Conservation (phyloP, 2,113 vertebrate genomes). For the Ceuthmochares aereus region DNA sequence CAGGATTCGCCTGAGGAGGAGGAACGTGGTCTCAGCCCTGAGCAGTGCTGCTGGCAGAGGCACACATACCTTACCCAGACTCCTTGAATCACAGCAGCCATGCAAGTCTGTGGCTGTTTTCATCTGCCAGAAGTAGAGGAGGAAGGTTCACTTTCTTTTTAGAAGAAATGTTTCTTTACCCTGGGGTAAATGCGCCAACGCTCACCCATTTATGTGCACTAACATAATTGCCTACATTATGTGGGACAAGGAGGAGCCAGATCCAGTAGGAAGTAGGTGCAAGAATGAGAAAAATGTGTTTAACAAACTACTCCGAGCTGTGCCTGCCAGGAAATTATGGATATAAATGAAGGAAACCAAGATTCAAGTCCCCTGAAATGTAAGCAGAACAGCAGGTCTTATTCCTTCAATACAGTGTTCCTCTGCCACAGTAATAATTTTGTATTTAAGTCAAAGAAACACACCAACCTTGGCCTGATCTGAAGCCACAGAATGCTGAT, state of each 20-base stretch:
- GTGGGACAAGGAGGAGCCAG: not conserved
- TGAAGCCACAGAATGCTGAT: not conserved
- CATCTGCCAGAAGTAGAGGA: not conserved
- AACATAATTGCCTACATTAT: not conserved
- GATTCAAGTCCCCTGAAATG: not conserved
- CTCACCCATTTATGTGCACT: not conserved
- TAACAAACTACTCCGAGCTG: not conserved
- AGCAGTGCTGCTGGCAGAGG: not conserved
- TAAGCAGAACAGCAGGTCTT: not conserved
- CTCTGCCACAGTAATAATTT: not conserved
- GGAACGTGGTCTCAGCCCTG: fast-evolving
- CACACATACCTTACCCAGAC: not conserved
- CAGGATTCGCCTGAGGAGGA: not conserved
- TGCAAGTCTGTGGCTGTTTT: not conserved
- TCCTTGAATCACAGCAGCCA: not conserved
- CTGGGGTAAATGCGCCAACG: not conserved
- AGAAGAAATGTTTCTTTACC: not conserved
- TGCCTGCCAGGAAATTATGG: not conserved
- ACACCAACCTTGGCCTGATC: not conserved
- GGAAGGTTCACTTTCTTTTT: not conserved
- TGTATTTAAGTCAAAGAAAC: not conserved
- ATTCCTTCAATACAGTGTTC: not conserved
- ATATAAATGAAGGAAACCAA: conserved; percentile 45
- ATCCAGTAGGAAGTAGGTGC: not conserved
- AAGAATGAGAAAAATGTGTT: not conserved